Conservation (phyloP, 1,140 invertebrate genomes). For the Drosophila santomea region DNA sequence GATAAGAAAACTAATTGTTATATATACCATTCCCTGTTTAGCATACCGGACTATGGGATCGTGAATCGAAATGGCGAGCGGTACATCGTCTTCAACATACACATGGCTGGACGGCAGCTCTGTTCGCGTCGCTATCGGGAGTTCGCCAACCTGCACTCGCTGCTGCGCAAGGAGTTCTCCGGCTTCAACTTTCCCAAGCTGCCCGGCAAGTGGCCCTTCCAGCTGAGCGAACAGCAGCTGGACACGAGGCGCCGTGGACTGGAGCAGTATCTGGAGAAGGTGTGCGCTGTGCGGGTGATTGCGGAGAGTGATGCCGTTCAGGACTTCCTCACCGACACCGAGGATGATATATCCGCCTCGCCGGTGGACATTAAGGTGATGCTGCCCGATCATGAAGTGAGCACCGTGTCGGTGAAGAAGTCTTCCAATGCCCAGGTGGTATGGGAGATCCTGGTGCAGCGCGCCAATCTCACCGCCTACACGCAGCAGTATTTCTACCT, state of each 20-base stretch:
- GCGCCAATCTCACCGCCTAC: constrained; percentile 92
- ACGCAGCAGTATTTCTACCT: constrained; percentile 97
- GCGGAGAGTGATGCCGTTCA: constrained; percentile 99
- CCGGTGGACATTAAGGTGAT: constrained; percentile 97
- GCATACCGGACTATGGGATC: constrained; percentile 97
- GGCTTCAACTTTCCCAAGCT: constrained; percentile 99
- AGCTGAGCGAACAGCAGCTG: constrained; percentile 97
- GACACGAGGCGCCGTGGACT: constrained; percentile 96
- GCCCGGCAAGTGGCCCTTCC: constrained; percentile 99
- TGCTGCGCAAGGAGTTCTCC: constrained; percentile 97
- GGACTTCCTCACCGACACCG: constrained; percentile 97
- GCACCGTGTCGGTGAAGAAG: constrained; percentile 95
- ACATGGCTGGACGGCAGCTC: constrained; percentile 99
- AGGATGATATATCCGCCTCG: constrained; percentile 93
- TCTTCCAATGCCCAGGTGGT: constrained; percentile 96
- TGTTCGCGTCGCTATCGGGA: constrained; percentile 98
- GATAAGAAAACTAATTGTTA: too few species aligned
- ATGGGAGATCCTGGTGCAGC: constrained; percentile 94
- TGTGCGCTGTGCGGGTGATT: constrained; percentile 98
- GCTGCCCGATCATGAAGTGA: constrained; percentile 93
- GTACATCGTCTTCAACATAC: constrained; percentile 99
- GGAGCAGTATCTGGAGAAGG: constrained; percentile 99
- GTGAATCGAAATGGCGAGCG: constrained; percentile 92
- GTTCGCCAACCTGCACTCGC: constrained; percentile 95
- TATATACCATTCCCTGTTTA: constrained; percentile 76